Percentiles rank a stretch among this genome's conserved stretches.
These are phyloP conservation scores for Bryconaethiops microstoma DNA, from an alignment of 2,797 vertebrate genomes.

Conservation along the genomic window DNA sequence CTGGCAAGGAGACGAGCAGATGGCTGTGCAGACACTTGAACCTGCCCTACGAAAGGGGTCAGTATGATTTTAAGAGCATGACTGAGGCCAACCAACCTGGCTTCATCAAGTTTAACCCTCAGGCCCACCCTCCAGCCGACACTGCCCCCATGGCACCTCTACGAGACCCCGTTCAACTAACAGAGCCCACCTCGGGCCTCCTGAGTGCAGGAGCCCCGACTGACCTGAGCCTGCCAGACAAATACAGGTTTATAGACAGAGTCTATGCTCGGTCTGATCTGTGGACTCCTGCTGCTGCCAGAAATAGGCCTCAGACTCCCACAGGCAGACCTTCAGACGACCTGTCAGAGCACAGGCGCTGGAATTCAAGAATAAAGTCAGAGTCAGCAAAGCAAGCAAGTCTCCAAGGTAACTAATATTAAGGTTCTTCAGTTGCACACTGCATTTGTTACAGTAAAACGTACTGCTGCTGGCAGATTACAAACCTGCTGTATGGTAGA, in stretches of 20 bases:
- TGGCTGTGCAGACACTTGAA: conserved; percentile 45
- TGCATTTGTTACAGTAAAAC: no score
- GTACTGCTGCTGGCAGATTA: no score
- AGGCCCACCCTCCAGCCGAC: conserved; percentile 38
- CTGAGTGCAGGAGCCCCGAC: conserved; percentile 72
- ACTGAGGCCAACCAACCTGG: conserved; percentile 57
- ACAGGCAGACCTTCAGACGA: conserved; percentile 53
- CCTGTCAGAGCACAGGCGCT: conserved; percentile 59
- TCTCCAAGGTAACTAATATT: conserved; percentile 67
- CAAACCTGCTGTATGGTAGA: no score
- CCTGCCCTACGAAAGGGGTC: conserved; percentile 55
- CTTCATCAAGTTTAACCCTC: conserved; percentile 62
- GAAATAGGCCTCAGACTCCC: conserved; percentile 54
- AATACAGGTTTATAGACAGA: conserved; percentile 61
- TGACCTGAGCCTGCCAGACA: conserved; percentile 60
- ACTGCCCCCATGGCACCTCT: conserved; percentile 63
- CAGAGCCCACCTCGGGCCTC: conserved; percentile 70
- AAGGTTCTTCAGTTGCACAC: no score
- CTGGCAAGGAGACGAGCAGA: conserved; percentile 18
- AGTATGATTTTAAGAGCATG: conserved; percentile 61
- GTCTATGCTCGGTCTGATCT: conserved; percentile 62
- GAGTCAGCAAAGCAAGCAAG: conserved; percentile 66
- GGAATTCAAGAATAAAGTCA: conserved; percentile 72
- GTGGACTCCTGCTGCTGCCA: conserved; percentile 49
- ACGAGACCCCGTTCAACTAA: conserved; percentile 64